Evolutionary conservation across 2,113 vertebrate genomes (phyloP), one percentile per base, ranked within the genome.

Genomic region (Ancistrus triradiatus): DNA sequence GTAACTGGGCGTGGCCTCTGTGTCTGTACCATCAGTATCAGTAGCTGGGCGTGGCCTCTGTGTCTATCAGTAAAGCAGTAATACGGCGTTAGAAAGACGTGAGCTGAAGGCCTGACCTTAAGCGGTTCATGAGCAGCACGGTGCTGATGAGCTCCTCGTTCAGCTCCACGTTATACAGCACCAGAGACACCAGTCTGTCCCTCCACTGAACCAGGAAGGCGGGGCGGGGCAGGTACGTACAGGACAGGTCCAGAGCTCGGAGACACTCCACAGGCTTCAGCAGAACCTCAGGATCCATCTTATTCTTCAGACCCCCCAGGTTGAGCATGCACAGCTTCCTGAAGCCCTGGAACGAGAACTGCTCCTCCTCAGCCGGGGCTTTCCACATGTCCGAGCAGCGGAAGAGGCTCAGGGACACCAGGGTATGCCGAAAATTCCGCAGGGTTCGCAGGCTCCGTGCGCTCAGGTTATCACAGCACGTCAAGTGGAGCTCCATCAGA

Each of bases 121-220:
- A 90, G 71, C 90, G 91, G 68, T 74, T 80, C 25, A 98, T 87
- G 85, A 95, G 91, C 49, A 93, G 71, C 0, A 98, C 85, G 24
- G 90, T 93, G 7, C 79, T 83, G 72, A 95, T 82, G 77, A 96
- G 83, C 59, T 98, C 96, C 4, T 98, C 95, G 0, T 92, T 93
- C 68, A 98, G 88, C 74, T 98, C 95, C 83, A 97, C 91, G 44
- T 97, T 97, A 87, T 97, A 98, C 75, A 98, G 90, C 74, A 98
- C 93, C 5, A 98, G 87, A 21, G 93, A 95, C 35, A 92, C 89
- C 76, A 98, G 84, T 68, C 87, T 90, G 58, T 98, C 92, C 69
- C 89, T 93, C 96, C 96, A 98, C 83, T 95, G 95, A 3, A 84
- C 82, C 2, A 98, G 88, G 81, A 98, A 98, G 1, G 86, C 76